Evolutionary conservation across 2,888 invertebrate species (phyloP).

Genomic region (Zeuzera pyrina): DNA sequence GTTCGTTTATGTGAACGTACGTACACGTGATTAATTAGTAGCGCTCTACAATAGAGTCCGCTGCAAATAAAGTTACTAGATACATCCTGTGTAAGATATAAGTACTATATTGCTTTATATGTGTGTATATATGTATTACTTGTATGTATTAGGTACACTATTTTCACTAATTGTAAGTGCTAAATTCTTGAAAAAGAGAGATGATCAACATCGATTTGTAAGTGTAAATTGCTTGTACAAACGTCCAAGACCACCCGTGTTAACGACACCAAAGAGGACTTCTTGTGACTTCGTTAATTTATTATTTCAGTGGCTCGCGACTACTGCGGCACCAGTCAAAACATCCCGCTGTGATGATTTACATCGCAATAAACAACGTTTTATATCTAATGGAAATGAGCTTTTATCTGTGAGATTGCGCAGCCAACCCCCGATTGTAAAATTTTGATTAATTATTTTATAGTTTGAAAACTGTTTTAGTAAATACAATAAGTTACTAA

Average conservation of each 20-base stretch:
- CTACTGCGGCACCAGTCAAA: conserved; percentile 49
- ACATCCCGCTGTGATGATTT: conserved; percentile 67
- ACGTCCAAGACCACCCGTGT: conserved; percentile 53
- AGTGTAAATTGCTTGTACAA: conserved; percentile 1
- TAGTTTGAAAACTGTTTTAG: not conserved
- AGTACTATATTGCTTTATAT: no score
- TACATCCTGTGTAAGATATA: no score
- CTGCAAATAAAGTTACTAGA: no score
- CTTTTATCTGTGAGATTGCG: conserved; percentile 58
- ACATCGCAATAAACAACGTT: conserved; percentile 61
- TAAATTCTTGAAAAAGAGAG: no score
- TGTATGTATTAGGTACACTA: no score
- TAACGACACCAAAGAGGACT: conserved; percentile 47
- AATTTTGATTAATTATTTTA: conserved; percentile 8
- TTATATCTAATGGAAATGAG: conserved; percentile 68
- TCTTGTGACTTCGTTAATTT: conserved; percentile 60
- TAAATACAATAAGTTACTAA: not conserved
- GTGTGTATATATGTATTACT: no score
- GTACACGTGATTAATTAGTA: no score
- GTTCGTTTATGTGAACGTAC: no score
- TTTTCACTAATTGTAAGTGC: no score
- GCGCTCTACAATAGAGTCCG: no score
- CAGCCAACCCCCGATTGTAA: conserved; percentile 32
- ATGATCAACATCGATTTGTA: no score
- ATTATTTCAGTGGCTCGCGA: conserved; percentile 61